phyloP scores from a whole-genome alignment of 1,140 invertebrate species.

The Papilio machaon region DNA sequence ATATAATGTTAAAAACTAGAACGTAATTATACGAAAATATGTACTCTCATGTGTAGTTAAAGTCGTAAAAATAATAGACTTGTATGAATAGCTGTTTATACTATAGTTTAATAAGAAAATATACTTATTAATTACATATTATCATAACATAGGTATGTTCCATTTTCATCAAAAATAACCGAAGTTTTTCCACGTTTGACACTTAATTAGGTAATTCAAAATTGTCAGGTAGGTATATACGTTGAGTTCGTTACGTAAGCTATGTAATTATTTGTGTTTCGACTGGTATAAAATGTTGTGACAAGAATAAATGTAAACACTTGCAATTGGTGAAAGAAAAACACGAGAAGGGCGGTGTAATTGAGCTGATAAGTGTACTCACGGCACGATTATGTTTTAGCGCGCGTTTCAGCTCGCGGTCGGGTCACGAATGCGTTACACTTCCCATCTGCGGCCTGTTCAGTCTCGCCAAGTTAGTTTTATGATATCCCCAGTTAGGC shows the following conservation, averaged over 20 bases:
- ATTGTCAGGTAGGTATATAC: background rate
- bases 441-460: slow-evolving; percentile 46
- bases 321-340: slow-evolving; percentile 25
- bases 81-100: background rate
- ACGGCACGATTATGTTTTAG: slow-evolving; percentile 34
- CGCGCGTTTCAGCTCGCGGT: slow-evolving; percentile 17
- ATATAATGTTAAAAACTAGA: background rate
- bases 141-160: background rate
- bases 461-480: slow-evolving; percentile 18
- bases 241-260: background rate
- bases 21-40: slow-evolving; percentile 6
- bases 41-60: background rate
- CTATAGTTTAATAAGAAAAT: background rate
- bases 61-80: background rate
- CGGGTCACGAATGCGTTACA: slow-evolving; percentile 42
- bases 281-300: background rate
- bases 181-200: background rate
- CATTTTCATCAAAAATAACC: background rate
- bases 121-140: background rate
- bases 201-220: background rate
- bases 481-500: slow-evolving; percentile 3
- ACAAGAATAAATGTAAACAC: slow-evolving; percentile 28
- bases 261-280: background rate
- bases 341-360: slow-evolving; percentile 32
- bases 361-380: slow-evolving; percentile 34